These are phyloP conservation scores for Equus quagga DNA, from an alignment of 2,113 vertebrate species.

Conservation along the genomic window DNA sequence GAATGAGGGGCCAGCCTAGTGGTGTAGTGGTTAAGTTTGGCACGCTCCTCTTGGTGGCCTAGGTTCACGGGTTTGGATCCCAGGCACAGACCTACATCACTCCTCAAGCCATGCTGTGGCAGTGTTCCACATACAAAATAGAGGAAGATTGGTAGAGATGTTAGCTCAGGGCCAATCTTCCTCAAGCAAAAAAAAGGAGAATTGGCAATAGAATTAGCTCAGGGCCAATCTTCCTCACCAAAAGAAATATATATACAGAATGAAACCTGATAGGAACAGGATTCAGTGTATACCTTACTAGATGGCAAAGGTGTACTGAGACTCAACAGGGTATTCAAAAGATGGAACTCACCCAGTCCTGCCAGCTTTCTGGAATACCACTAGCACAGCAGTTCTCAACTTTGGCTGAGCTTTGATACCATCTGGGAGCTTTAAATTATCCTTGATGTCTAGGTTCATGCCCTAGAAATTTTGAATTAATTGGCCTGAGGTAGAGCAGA, in stretches of 20 bases:
- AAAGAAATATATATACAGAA: background rate
- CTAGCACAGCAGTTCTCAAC: background rate
- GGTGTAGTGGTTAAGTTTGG: no score
- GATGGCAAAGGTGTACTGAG: background rate
- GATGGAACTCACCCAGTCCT: background rate
- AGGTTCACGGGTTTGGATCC: no score
- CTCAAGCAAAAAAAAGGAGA: no score
- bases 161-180: no score
- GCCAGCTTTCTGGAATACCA: background rate
- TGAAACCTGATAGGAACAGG: background rate
- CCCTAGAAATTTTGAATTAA: slow-evolving; percentile 8
- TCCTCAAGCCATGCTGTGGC: no score
- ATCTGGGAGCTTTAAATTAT: slow-evolving; percentile 35
- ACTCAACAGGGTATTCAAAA: background rate
- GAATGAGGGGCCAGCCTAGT: background rate
- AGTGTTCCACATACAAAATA: no score
- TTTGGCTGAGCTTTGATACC: background rate
- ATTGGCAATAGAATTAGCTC: no score
- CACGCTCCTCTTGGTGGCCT: no score
- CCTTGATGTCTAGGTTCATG: background rate
- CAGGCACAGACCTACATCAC: no score
- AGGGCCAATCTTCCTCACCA: no score
- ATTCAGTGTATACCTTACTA: background rate
- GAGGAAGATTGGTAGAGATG: no score
- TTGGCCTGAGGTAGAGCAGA: background rate